A percentile compares a stretch with the other conserved stretches of the same genome.
Conservation (phyloP, 2,888 invertebrate genomes). For the Theretra japonica region DNA sequence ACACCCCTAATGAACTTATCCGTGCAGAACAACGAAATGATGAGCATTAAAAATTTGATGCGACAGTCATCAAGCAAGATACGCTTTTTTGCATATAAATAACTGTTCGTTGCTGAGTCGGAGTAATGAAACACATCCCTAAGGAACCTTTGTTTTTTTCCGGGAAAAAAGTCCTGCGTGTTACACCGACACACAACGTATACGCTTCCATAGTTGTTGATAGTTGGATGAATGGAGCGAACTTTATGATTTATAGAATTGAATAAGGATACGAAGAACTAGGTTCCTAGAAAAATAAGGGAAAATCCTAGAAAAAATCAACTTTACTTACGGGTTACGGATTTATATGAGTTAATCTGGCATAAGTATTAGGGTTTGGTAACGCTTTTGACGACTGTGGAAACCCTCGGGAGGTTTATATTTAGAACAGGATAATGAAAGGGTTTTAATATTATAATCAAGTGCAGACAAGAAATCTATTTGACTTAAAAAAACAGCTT, state of each 20-base stretch:
- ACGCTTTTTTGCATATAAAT: constrained; percentile 30
- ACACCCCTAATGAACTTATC: constrained; percentile 16
- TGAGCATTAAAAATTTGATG: constrained; percentile 31
- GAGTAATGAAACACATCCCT: constrained; percentile 19
- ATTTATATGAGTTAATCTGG: too few relatives aligned
- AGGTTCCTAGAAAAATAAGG: background rate
- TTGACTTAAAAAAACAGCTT: too few relatives aligned
- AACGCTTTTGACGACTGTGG: too few relatives aligned
- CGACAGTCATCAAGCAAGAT: constrained; percentile 32
- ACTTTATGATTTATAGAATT: background rate
- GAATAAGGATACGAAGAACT: background rate
- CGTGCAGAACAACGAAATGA: constrained; percentile 8
- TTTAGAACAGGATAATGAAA: too few relatives aligned
- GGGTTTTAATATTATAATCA: too few relatives aligned
- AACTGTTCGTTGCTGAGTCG: background rate
- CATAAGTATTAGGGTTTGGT: too few relatives aligned
- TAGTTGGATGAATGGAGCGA: background rate
- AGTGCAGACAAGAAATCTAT: too few relatives aligned
- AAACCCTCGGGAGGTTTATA: too few relatives aligned
- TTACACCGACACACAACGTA: background rate
- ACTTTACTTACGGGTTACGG: too few relatives aligned
- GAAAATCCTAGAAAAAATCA: too few relatives aligned
- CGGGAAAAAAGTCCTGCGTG: constrained; percentile 22
- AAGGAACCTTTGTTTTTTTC: constrained; percentile 38
- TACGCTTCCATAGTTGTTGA: background rate